These are phyloP conservation scores for Phoebastria nigripes DNA, from an alignment of 2,797 vertebrate genomes.

Conservation along the genomic window DNA sequence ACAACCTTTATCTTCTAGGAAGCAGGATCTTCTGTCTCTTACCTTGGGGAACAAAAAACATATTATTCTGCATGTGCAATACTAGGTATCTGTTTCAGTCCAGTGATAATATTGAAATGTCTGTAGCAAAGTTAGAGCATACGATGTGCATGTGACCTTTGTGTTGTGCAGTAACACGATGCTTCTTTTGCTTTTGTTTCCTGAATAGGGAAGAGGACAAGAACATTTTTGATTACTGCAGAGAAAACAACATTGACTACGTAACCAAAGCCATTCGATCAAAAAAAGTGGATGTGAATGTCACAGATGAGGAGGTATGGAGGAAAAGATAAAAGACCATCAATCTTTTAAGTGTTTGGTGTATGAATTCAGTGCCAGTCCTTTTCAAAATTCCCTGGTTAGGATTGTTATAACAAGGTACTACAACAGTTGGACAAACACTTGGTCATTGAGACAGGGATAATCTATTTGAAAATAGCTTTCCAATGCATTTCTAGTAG, in stretches of 20 bases:
- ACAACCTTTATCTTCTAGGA: not conserved
- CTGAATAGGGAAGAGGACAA: conserved; percentile 93
- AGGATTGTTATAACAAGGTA: not conserved
- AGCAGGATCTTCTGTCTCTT: not conserved
- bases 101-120: not conserved
- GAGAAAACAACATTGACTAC: conserved; percentile 94
- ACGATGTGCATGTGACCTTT: not conserved
- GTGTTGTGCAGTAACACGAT: conserved; percentile 18
- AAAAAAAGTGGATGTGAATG: conserved; percentile 88
- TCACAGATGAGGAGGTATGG: conserved; percentile 93
- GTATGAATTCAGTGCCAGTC: not conserved
- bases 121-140: not conserved
- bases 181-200: conserved; percentile 45
- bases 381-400: not conserved
- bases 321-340: conserved; percentile 10
- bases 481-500: not conserved
- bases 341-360: not conserved
- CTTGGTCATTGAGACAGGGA: not conserved
- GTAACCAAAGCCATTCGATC: conserved; percentile 87
- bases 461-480: not conserved
- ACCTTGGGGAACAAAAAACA: not conserved
- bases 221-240: conserved; percentile 97
- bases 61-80: not conserved
- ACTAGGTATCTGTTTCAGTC: not conserved
- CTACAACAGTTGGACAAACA: not conserved